Evolutionary conservation across 2,797 vertebrate species (phyloP), one percentile per base, ranked within the genome.

Genomic region (Cuniculus paca): DNA sequence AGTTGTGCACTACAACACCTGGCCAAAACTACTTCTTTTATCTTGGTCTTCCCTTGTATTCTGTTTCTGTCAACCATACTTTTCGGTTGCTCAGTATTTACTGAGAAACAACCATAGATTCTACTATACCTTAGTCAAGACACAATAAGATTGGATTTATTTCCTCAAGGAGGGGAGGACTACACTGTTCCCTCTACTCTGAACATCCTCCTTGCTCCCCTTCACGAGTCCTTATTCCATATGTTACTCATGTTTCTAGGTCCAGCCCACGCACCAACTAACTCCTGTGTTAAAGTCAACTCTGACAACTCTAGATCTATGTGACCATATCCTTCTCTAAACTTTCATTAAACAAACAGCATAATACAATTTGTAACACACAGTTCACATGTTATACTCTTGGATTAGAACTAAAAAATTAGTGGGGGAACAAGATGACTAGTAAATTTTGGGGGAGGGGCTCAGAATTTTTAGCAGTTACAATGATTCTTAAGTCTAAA

Each of bases 341-440:
- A 89, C 20, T 89, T 86, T 87, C 52, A 85, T 13, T 58, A 93
- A 34, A 58, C 12, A 75, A 90, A 93, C 12, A 85, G 36, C 63
- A 75, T 34, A 91, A 84, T 45, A 83, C 19, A 91, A 48, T 85
- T 82, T 93, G 39, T 92, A 96, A 91, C 83, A 90, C 20, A 85
- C 2, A 91, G 7, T 63, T 86, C 63, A 95, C 28, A 91, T 39
- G 48, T 80, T 95, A 94, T 7, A 87, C 28, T 94, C 82, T 87
- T 60, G 26, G 36, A 65, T 48, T 70, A 96, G 24, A 93, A 92
- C 0, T 94, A 13, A 90, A 96, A 94, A 92, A 88, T 70, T 45
- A 92, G 36, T 52, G 28, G 36, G 19, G 12, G 24, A 78, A 81
- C 9, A 7, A 82, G 39, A 77, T 28, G 9, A 39, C 39, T 94